Evolutionary conservation across 2,888 invertebrate genomes (phyloP), one percentile per base, ranked within the genome.

Genomic region (Amblyjoppa fuscipennis): DNA sequence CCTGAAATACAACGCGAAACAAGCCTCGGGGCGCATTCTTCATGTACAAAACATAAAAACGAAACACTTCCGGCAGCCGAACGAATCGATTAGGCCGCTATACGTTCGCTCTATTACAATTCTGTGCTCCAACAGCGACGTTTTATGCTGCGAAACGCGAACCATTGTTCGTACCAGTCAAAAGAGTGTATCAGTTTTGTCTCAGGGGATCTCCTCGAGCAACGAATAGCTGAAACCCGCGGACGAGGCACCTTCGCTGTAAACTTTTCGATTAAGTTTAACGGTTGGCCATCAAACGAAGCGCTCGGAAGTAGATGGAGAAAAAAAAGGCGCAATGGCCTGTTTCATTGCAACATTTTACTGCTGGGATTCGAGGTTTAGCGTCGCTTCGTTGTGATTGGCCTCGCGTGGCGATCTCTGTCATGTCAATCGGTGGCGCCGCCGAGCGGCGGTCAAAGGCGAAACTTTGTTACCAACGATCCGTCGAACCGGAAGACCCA

Each of bases 251-350:
- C 59, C 25, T 20, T 49, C 74, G 84, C 45, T 81, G 84, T 84
- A 84, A 81, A 84, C 73, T 84, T 84, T 84, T 84, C 78, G 81
- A 84, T 84, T 81, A 84, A 81, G 64, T 81, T 84, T 84, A 84
- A 84, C 84, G 81, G 74, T 78, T 49, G 81, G 84, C 81, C 56
- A 81, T 81, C 78, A 78, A 84, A 78, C 59, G 56, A 69, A 81
- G 25, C 51, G 49, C 64, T 61, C 49, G 66, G 70, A 69, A 64
- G 70, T 45, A 34, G 59, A 80, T 68, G 64, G 59, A 76, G 31
- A 68, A 13, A 71, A 68, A 68, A 49, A 41, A 45, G 16, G 31
- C 49, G 73, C 53, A 49, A 74, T 81, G 25, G 64, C 41, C 16
- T 11, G n/a, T 84, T 84, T 78, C 81, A 78, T 84, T 78, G 81